Evolutionary conservation across 2,113 vertebrate species (phyloP), one percentile per base, ranked within the genome.

Genomic region (Lichenostomus cassidix): DNA sequence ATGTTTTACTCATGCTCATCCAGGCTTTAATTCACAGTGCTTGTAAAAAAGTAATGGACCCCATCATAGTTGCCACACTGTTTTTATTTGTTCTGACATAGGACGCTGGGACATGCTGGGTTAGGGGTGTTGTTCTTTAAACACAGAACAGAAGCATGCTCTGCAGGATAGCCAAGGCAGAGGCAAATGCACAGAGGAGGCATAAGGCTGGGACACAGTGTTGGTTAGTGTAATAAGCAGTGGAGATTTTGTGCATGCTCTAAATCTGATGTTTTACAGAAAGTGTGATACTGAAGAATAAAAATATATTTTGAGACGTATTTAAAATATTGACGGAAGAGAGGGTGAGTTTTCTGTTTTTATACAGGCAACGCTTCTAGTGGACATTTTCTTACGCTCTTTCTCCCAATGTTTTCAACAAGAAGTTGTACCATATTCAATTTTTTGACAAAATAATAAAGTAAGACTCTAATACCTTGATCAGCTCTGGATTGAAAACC

Each of bases 381-480:
- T 25, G 25, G 68, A 29, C 21, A 19, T 56, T 31, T 84, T 52
- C 37, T 70, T 62, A 39, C 0, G 1, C 19, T 47, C 11, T 58
- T 55, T 25, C 27, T 63, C 29, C 11, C 29, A 59, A 1, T 18
- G 5, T 24, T 92, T 81, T 24, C 37, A 27, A 4, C 15, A 60
- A 49, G 11, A 73, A 64, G 9, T 39, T 7, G 11, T 33, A 52
- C 5, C 13, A 23, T 46, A 41, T 53, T 55, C 0, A 12, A 52
- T 71, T 84, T 84, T 74, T 69, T 84, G 44, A 35, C 33, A 78
- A 86, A 90, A 44, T 37, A 55, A 37, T 65, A n/a, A 50, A 70
- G 15, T 15, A 31, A 67, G 15, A 49, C 16, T 60, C 10, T 31
- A 74, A 44, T 39, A 63, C 7, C 24, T 87, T 92, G 9, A 47